A percentile compares a stretch with the other conserved stretches of the same genome.
phyloP scores from a whole-genome alignment of 2,113 vertebrate genomes.

The Lathamus discolor region DNA sequence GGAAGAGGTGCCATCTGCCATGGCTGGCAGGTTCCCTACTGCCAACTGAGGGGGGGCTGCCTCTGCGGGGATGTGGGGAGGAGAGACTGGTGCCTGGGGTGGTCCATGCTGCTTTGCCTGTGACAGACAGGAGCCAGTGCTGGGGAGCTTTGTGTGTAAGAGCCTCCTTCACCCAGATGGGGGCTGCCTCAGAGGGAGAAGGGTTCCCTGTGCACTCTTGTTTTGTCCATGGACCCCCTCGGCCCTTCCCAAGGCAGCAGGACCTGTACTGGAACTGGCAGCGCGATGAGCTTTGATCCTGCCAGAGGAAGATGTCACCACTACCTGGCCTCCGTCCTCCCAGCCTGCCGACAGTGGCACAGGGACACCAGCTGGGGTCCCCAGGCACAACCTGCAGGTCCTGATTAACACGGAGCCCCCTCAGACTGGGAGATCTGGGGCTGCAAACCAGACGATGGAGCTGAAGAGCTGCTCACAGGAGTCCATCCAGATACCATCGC shows the following conservation, averaged over 20 bases:
- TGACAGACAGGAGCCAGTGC: not conserved
- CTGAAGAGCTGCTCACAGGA: not conserved
- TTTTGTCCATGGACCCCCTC: not conserved
- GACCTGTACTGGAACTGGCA: not conserved
- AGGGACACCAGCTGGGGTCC: not conserved
- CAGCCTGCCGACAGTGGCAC: not conserved
- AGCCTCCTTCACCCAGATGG: fast-evolving
- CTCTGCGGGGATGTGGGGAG: not conserved
- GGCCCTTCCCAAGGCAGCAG: not conserved
- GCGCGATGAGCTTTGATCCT: not conserved
- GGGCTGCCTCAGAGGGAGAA: not conserved
- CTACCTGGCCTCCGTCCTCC: not conserved
- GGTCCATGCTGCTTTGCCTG: not conserved
- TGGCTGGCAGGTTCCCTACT: not conserved
- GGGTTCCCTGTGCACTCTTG: not conserved
- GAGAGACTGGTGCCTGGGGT: not conserved
- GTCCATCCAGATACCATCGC: not conserved
- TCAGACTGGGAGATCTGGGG: not conserved
- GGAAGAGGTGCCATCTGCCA: constrained; percentile 43
- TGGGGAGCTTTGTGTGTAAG: fast-evolving
- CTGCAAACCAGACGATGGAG: not conserved
- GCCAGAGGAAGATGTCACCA: not conserved
- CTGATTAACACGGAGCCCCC: fast-evolving
- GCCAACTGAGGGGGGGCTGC: not conserved
- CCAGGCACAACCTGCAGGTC: not conserved